These are phyloP conservation scores for Cantharis rustica DNA, from an alignment of 2,888 invertebrate genomes.

Conservation along the genomic window DNA sequence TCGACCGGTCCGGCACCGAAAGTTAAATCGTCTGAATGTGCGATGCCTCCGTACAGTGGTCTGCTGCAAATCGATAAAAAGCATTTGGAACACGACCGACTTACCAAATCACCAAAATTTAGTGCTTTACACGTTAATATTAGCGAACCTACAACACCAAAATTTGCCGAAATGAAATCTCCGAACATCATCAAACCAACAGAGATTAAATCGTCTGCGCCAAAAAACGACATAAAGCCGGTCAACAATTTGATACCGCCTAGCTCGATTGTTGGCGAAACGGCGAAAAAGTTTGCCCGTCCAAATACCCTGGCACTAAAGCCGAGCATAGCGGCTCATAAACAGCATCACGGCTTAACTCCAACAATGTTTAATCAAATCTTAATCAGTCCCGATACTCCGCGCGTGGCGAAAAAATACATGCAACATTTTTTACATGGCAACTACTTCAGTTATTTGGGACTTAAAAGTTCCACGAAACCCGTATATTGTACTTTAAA, in stretches of 20 bases:
- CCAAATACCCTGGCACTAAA: conserved; percentile 84
- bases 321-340: conserved; percentile 81
- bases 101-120: conserved; percentile 31
- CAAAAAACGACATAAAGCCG: conserved; percentile 34
- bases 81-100: conserved; percentile 11
- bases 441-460: conserved; percentile 89
- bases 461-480: conserved; percentile 87
- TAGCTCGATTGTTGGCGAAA: conserved; percentile 50
- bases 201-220: conserved; percentile 27
- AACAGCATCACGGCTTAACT: conserved; percentile 80
- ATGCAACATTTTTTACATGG: conserved; percentile 89
- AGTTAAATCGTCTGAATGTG: not conserved
- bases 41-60: not conserved
- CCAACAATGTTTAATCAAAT: conserved; percentile 83
- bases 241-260: conserved; percentile 23
- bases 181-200: conserved; percentile 18
- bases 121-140: conserved; percentile 37
- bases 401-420: conserved; percentile 86
- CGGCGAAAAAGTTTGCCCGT: conserved; percentile 72
- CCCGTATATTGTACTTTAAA: conserved; percentile 92
- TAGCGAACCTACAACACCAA: conserved; percentile 18
- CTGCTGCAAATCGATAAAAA: conserved; percentile 1
- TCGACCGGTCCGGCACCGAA: not conserved
- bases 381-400: conserved; percentile 89
- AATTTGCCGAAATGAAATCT: conserved; percentile 20